Percentiles rank a stretch among this genome's conserved stretches.
Evolutionary conservation across 2,797 vertebrate species (phyloP).

Genomic region (Notamacropus eugenii): DNA sequence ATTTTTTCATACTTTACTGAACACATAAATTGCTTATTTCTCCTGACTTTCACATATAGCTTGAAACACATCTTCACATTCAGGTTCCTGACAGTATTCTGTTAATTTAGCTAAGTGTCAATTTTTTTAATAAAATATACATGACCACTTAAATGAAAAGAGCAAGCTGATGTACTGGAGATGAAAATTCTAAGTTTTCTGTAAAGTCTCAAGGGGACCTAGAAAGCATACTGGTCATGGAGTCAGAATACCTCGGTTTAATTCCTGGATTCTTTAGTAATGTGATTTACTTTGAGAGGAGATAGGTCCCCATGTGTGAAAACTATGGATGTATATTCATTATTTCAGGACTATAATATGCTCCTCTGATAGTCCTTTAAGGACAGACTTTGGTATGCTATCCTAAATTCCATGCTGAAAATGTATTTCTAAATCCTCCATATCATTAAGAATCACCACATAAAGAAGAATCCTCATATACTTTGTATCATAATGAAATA

Average conservation of each 20-base stretch:
- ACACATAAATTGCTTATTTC: background rate
- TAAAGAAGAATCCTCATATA: background rate
- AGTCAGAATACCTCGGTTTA: background rate
- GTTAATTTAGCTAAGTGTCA: background rate
- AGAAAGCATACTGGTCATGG: background rate
- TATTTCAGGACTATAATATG: background rate
- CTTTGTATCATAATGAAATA: background rate
- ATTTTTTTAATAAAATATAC: background rate
- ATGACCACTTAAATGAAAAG: background rate
- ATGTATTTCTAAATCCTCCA: background rate
- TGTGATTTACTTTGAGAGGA: background rate
- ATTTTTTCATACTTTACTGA: conserved; percentile 2
- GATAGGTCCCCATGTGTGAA: background rate
- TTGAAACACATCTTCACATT: background rate
- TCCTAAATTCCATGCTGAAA: background rate
- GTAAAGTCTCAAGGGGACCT: background rate
- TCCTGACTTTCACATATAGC: background rate
- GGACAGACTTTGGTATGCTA: background rate
- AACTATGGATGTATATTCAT: background rate
- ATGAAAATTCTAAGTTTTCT: background rate
- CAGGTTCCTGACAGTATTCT: background rate
- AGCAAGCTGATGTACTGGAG: background rate
- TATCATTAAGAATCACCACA: background rate
- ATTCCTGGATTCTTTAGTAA: background rate
- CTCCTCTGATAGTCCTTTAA: background rate